Percentiles rank a stretch among this genome's conserved stretches.
phyloP scores from a whole-genome alignment of 2,888 invertebrate genomes.

The Labia minor region DNA sequence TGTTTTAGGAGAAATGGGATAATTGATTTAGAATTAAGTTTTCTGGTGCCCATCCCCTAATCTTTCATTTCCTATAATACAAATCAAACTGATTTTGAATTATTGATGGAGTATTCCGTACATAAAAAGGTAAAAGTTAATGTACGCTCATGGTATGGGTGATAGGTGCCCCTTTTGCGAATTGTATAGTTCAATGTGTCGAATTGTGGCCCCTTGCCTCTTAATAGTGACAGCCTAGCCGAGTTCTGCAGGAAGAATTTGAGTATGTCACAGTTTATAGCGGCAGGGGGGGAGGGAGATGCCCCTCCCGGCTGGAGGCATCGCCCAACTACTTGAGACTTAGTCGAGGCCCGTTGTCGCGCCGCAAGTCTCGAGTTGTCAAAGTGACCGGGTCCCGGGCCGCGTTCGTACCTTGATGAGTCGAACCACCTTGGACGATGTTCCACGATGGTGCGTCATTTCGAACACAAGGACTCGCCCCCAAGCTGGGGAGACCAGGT shows the following conservation, averaged over 20 bases:
- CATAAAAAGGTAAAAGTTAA: no score
- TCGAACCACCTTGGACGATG: background rate
- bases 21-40: no score
- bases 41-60: no score
- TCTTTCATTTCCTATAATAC: no score
- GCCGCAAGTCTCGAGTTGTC: background rate
- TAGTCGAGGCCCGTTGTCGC: background rate
- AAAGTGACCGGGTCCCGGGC: no score
- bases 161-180: no score
- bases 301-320: background rate
- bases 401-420: no score
- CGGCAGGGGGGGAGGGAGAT: background rate
- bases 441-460: background rate
- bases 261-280: background rate
- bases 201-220: background rate
- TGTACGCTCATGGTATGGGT: no score
- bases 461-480: conserved; percentile 31
- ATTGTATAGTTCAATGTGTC: no score
- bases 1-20: no score
- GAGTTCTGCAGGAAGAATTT: conserved; percentile 3
- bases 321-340: background rate
- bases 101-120: no score
- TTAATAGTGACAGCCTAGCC: background rate
- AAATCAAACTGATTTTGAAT: no score
- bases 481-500: conserved; percentile 38